These are phyloP conservation scores for Psittacula cyanocephala DNA, from an alignment of 2,113 vertebrate genomes.

Conservation along the genomic window DNA sequence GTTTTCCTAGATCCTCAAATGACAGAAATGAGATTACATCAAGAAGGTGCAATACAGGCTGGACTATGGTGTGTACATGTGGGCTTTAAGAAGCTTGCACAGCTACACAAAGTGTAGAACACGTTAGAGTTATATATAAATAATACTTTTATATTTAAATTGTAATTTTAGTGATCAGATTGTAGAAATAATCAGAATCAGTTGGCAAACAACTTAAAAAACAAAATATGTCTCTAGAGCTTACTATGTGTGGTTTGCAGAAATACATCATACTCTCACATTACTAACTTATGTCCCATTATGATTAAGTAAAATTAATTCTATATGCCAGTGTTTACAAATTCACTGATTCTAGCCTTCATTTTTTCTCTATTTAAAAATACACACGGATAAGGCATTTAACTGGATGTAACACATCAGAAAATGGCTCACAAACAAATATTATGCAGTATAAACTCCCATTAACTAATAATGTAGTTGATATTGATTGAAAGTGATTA, in stretches of 20 bases:
- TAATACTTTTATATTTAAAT: background rate
- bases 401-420: slow-evolving; percentile 77
- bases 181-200: background rate
- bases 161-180: background rate
- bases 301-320: slow-evolving; percentile 62
- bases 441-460: slow-evolving; percentile 77
- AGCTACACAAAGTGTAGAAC: background rate
- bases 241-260: background rate
- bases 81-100: background rate
- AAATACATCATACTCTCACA: background rate
- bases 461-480: slow-evolving; percentile 79
- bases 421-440: slow-evolving; percentile 78
- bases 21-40: background rate
- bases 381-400: slow-evolving; percentile 73
- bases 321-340: slow-evolving; percentile 41
- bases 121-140: background rate
- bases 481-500: slow-evolving; percentile 84
- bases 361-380: slow-evolving; percentile 71
- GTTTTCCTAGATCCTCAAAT: background rate
- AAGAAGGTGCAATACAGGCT: background rate
- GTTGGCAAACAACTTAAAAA: background rate
- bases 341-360: slow-evolving; percentile 66
- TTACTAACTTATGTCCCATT: background rate
- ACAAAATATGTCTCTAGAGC: background rate
- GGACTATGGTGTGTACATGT: background rate